Conservation (phyloP, 2,113 vertebrate genomes). For the Microtus ochrogaster region DNA sequence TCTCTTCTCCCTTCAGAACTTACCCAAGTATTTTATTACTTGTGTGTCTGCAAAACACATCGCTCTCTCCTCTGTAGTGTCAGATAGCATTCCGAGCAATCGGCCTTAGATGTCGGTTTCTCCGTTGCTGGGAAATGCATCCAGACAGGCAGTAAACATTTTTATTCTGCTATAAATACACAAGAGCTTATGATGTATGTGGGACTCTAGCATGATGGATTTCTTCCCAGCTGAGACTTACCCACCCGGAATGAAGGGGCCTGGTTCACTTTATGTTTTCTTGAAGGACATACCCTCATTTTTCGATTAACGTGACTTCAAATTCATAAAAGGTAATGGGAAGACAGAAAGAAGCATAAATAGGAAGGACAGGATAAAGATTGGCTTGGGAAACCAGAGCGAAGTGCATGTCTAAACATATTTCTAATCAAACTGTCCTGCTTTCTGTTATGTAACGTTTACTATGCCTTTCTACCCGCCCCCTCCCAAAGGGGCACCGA, state of each 20-base stretch:
- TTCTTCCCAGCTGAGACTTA: conserved; percentile 4
- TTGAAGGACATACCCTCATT: neutral
- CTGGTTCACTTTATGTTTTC: conserved; percentile 3
- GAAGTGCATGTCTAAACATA: neutral
- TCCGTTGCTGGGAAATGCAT: conserved; percentile 64
- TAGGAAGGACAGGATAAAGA: neutral
- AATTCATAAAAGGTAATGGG: neutral
- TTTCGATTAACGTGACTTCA: neutral
- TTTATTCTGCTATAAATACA: conserved; percentile 72
- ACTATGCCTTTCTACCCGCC: accelerated
- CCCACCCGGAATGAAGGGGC: neutral
- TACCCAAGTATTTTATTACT: conserved; percentile 66
- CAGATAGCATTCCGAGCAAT: conserved; percentile 48
- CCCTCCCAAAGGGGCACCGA: neutral
- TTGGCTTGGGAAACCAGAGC: neutral
- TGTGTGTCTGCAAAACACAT: conserved; percentile 59
- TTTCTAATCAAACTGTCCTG: neutral
- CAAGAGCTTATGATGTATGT: conserved; percentile 41
- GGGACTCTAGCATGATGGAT: neutral
- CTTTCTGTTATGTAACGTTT: neutral
- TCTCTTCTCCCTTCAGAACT: conserved; percentile 5
- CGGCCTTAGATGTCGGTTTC: conserved; percentile 14
- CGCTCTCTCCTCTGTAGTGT: conserved; percentile 21
- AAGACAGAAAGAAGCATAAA: neutral
- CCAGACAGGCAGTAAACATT: conserved; percentile 58